Evolutionary conservation across 2,888 invertebrate species (phyloP).

Genomic region (Stegophylla sp.): DNA sequence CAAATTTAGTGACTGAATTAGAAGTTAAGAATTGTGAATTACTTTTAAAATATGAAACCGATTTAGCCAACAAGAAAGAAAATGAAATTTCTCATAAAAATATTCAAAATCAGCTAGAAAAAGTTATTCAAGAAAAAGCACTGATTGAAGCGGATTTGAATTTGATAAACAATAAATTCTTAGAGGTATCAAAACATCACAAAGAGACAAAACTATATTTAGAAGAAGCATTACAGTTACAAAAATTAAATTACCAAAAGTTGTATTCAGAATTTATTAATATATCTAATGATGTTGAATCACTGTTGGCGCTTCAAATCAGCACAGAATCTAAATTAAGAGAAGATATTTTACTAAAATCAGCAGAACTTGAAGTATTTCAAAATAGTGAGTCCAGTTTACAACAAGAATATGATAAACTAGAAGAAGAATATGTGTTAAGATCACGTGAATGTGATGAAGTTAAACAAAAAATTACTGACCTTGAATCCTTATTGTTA

Average conservation of each 20-base stretch:
- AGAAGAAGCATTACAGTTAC: slow-evolving; percentile 26
- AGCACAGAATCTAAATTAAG: slow-evolving; percentile 32
- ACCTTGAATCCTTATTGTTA: slow-evolving; percentile 30
- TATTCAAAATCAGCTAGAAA: slow-evolving; percentile 1
- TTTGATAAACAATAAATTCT: slow-evolving; percentile 1
- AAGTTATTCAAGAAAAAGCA: slow-evolving; percentile 4
- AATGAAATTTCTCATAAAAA: neutral
- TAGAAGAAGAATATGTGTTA: slow-evolving; percentile 41
- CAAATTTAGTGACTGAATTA: slow-evolving; percentile 12
- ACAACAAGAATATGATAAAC: slow-evolving; percentile 39
- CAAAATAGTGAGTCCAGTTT: slow-evolving; percentile 45
- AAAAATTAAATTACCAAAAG: slow-evolving; percentile 20
- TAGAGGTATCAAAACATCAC: slow-evolving; percentile 14
- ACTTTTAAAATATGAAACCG: neutral
- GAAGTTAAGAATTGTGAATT: slow-evolving; percentile 31
- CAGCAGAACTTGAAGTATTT: slow-evolving; percentile 31
- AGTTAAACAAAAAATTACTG: slow-evolving; percentile 6
- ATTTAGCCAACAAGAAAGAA: neutral
- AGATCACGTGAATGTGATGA: slow-evolving; percentile 33
- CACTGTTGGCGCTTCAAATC: neutral
- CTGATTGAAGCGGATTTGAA: slow-evolving; percentile 13
- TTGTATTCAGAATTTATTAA: slow-evolving; percentile 27
- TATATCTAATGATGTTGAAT: slow-evolving; percentile 39
- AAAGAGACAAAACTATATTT: neutral
- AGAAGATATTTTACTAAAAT: slow-evolving; percentile 27